Base-by-base conservation (phyloP, 1,140 invertebrate species). In the Drosophila hydei region DNA sequence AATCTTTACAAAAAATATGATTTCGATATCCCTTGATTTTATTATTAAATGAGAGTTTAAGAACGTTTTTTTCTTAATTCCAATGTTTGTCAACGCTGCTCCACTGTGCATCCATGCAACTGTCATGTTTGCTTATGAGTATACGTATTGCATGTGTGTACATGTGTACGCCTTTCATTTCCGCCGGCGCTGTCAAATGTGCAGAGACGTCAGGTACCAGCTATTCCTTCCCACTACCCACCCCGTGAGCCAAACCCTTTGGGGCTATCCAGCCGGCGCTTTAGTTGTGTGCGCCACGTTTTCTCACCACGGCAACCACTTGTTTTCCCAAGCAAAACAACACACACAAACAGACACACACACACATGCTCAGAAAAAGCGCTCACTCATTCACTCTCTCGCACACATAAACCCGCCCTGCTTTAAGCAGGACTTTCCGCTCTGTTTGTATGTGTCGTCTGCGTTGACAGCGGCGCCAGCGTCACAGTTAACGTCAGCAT, bases 231-330 rank as follows among this genome's bases (percentile, higher is more conserved):
- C 51, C 48, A 8, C 47, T n/a, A 11, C 16, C 14, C n/a, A 19
- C n/a, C 14, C 33, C 5, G 7, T 19, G n/a, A 7, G n/a, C 56
- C 16, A 16, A 33, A 16, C 11, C 56, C 21, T 40, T 27, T 64
- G 19, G 14, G 33, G 40, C 33, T 16, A 18, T 33, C 54, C 55
- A 42, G 54, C 54, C 54, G 69, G 51, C 70, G 50, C 79, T 71
- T 73, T 59, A 83, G 60, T 78, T 77, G 50, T 68, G 42, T 65
- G 43, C 63, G 72, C 72, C 56, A 71, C 45, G 75, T 68, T 65
- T 75, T 72, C 75, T 88, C 85, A 78, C 89, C 89, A 90, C 84
- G 89, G 89, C 89, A 90, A 90, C 89, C 89, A 90, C 89, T 90
- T 90, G 89, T 90, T 90, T 90, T 90, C 74, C 75, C 64, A 79